Base-by-base conservation (phyloP, 2,888 invertebrate species). In the Apomyelois bistriatella region DNA sequence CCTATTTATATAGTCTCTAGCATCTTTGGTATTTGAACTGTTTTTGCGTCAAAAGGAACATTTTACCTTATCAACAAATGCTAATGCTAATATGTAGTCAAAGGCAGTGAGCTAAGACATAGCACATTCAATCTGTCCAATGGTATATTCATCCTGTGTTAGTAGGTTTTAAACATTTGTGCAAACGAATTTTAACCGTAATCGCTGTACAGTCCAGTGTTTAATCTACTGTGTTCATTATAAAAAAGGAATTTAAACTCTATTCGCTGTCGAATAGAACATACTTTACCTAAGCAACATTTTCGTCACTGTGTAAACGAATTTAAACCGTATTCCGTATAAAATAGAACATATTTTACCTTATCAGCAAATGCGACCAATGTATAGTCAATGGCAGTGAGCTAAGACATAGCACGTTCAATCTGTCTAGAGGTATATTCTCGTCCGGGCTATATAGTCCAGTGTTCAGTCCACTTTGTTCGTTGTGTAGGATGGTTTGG, bases 21-120 rank as follows among this genome's bases (percentile, higher is more conserved):
- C n/a, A n/a, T n/a, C n/a, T n/a, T n/a, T n/a, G n/a, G n/a, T n/a
- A n/a, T n/a, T n/a, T n/a, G n/a, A n/a, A n/a, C n/a, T n/a, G n/a
- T n/a, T n/a, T n/a, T n/a, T n/a, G n/a, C n/a, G n/a, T n/a, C n/a
- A 28, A 42, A 42, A 6, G 30, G 13, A 22, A 12, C 8, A 22
- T 15, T 49, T 58, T 59, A 84, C 85, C 85, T 72, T 54, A 94
- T 94, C 62, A 96, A 88, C 38, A 96, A 81, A 78, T 95, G 94
- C 51, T 94, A 94, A n/a, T n/a, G n/a, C 96, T 96, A 97, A 62
- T 95, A 94, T 51, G 94, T 92, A 3, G 94, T 93, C 43, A 96
- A 79, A 52, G 94, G 76, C 59, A 93, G 92, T 1, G 86, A 85
- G 52, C 82, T 82, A 46, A 93, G 62, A 72, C 95, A 94, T 41